phyloP scores from a whole-genome alignment of 2,797 vertebrate genomes.

The Adrianichthys oophorus region DNA sequence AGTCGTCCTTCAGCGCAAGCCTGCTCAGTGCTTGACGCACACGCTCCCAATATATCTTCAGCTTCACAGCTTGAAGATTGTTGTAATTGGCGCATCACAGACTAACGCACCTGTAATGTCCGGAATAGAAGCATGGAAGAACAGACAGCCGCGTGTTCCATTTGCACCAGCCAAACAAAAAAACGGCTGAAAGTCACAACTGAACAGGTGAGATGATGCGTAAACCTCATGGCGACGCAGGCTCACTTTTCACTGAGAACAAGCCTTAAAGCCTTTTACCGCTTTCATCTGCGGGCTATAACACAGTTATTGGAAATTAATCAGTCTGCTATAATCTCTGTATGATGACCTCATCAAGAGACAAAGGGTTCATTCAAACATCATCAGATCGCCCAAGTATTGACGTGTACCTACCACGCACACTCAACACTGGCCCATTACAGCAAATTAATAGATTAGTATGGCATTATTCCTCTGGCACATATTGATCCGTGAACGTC shows the following conservation, averaged over 20 bases:
- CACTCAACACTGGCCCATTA: conserved; percentile 88
- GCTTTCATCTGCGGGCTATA: conserved; percentile 30
- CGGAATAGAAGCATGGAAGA: too few species aligned
- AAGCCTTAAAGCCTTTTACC: conserved; percentile 33
- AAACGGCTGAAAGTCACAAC: not conserved
- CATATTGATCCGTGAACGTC: conserved; percentile 89
- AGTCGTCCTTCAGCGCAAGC: not conserved
- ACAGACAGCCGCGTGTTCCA: too few species aligned
- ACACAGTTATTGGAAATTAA: conserved; percentile 59
- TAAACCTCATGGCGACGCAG: not conserved
- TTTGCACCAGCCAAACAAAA: not conserved
- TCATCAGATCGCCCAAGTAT: conserved; percentile 84
- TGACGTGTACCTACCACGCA: conserved; percentile 80
- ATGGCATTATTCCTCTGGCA: conserved; percentile 87
- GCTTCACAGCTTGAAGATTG: too few species aligned
- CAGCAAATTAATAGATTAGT: conserved; percentile 90
- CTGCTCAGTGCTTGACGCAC: too few species aligned
- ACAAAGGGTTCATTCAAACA: conserved; percentile 79
- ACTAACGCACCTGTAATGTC: not conserved
- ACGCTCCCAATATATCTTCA: too few species aligned
- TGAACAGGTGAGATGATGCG: not conserved
- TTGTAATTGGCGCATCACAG: too few species aligned
- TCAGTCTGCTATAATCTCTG: conserved; percentile 52
- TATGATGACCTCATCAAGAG: conserved; percentile 70
- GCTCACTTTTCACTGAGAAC: conserved; percentile 2